Evolutionary conservation across 2,113 vertebrate species (phyloP), one percentile per base, ranked within the genome.

Genomic region (Stigmatopora argus): DNA sequence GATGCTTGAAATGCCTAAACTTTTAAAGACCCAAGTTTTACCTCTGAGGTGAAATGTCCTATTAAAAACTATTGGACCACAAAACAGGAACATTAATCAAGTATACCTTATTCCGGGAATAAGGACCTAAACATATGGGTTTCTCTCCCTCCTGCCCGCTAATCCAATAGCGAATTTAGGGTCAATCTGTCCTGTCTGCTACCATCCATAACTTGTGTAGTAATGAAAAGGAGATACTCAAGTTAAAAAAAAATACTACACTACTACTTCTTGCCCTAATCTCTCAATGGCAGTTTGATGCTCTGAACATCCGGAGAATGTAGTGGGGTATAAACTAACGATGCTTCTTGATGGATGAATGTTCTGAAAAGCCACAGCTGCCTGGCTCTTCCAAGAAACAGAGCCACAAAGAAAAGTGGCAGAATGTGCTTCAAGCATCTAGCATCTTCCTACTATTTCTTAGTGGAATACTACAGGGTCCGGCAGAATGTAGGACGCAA

Each of bases 371-470:
- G 77, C 88, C 81, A 81, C 87, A 87, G 83, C 82, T 83, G 83
- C 79, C 66, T 59, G 10, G 62, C 73, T 85, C 82, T 84, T 87
- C 83, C 79, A 71, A 87, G 85, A 87, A 88, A 85, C 78, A 74
- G 74, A 64, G 77, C 78, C 71, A 59, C 52, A 48, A 75, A 78
- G 77, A 83, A 86, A 82, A 85, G 81, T 78, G 79, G 82, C 73
- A 78, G 75, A 80, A 84, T 87, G 88, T 62, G 75, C 74, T 85
- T 85, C 66, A 88, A 90, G 79, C 86, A 89, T 90, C 79, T 90
- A 73, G 79, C 86, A 67, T 90, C 88, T 85, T 85, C 85, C 73
- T 86, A 85, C 86, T 80, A 89, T 85, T 84, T 89, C 79, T 87
- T 85, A 75, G 77, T 67, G 15, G 75, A 86, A 86, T 77, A 69